Base-by-base conservation (phyloP, 2,888 invertebrate species). In the Neoascia interrupta region DNA sequence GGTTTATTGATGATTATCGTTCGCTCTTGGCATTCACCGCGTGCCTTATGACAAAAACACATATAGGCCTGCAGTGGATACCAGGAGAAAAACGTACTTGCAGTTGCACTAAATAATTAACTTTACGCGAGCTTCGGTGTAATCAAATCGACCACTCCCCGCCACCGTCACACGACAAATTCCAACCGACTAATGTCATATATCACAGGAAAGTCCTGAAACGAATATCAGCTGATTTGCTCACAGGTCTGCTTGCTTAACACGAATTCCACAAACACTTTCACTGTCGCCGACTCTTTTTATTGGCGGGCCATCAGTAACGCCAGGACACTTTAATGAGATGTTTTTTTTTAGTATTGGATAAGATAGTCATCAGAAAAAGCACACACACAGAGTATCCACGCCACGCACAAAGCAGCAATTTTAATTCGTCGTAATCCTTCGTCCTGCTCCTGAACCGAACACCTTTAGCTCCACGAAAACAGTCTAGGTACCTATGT, bases 21-120 rank as follows among this genome's bases (percentile, higher is more conserved):
- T 94, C 94, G 94, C 96, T 96, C 96, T 97, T 97, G 97, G 97
- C 97, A 97, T 97, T 97, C 97, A 97, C 97, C 97, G 97, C 97
- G 97, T 97, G 97, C 97, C 97, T 97, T 97, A 97, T 96, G 96
- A 94, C 92, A 87, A 90, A 86, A 89, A 91, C 91, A 93, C 94
- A 96, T 97, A 97, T 92, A 96, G 95, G 92, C 94, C 94, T 92
- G 92, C 95, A 95, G 96, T 96, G 96, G 95, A 96, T 93, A 95
- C 96, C 94, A 96, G 95, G 96, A 96, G 94, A 91, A 91, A 91
- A 93, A 88, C 88, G 88, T 61, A 69, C 60, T 69, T 41, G n/a
- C n/a, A n/a, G n/a, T n/a, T n/a, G n/a, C n/a, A n/a, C n/a, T n/a
- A n/a, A n/a, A n/a, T n/a, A n/a, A n/a, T n/a, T n/a, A n/a, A n/a